Evolutionary conservation across 2,113 vertebrate genomes (phyloP), one percentile per base, ranked within the genome.

Genomic region (Suricata suricatta): DNA sequence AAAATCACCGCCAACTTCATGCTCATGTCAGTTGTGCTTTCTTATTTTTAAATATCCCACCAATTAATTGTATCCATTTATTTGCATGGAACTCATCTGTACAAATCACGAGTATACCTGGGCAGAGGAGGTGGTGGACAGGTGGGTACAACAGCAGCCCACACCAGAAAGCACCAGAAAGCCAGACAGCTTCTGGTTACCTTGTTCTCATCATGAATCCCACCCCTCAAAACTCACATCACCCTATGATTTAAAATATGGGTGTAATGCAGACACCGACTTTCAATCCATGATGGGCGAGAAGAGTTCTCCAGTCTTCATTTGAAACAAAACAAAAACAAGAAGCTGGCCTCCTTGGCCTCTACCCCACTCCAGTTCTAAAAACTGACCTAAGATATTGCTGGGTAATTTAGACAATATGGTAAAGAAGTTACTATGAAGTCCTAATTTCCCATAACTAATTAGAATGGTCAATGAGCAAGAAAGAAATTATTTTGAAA

Each of bases 191-290:
- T 29, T 68, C 29, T 76, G 16, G 38, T 57, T n/a, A 80, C 25
- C 25, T 29, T 15, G 15, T 31, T 68, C 47, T 82, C 50, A 76
- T 25, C 17, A 41, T 10, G 31, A 68, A 88, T n/a, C 14, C 52
- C 19, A 11, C 33, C n/a, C 25, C 35, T 21, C 21, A 21, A 23
- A 95, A 90, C 52, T 33, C 7, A 21, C 0, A 63, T 14, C 16
- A 66, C 17, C 69, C 54, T 27, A 4, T 15, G 31, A 79, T 47
- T 54, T 79, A 31, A 77, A 35, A 77, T 77, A 47, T 10, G 4
- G 74, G 74, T 17, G 3, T 77, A 77, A 71, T 2, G 57, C 0
- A 90, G 17, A 71, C 7, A 50, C 0, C 4, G 0, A 64, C 31
- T 77, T 77, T 68, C 3, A 52, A 15, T 11, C 74, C 89, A 47